These are phyloP conservation scores for Rousettus leschenaultii DNA, from an alignment of 2,113 vertebrate species.

Conservation along the genomic window DNA sequence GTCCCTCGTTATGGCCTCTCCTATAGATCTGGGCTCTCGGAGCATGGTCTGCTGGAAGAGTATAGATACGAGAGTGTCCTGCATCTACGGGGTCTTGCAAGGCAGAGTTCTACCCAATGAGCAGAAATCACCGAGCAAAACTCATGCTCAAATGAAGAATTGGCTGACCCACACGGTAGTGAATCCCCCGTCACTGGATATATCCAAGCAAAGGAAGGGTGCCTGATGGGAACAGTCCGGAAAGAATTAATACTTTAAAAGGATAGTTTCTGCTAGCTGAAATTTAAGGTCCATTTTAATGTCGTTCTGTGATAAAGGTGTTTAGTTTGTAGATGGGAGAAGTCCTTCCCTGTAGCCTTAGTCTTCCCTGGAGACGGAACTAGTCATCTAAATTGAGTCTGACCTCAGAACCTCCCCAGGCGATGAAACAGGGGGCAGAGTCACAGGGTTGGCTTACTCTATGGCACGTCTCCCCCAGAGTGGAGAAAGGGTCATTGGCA, in stretches of 20 bases:
- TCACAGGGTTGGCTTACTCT: neutral
- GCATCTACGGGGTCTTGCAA: rapidly evolving
- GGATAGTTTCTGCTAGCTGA: neutral
- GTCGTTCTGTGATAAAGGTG: neutral
- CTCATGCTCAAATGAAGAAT: neutral
- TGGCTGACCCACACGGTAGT: neutral
- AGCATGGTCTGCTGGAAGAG: rapidly evolving
- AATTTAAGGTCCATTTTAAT: neutral
- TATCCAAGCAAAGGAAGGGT: neutral
- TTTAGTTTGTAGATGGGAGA: neutral
- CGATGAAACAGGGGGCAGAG: no score
- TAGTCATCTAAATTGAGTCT: neutral
- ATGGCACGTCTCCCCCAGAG: neutral
- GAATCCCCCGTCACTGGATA: neutral
- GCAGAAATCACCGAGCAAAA: neutral
- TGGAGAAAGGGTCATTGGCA: neutral
- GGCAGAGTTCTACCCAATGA: neutral
- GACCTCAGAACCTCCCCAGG: neutral
- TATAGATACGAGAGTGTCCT: neutral
- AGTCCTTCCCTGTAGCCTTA: neutral
- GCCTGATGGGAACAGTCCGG: neutral
- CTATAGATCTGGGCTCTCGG: neutral
- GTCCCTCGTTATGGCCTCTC: neutral
- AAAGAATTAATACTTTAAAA: neutral
- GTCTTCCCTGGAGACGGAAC: neutral